Evolutionary conservation across 2,888 invertebrate species (phyloP), one percentile per base, ranked within the genome.

Genomic region (Agonopterix arenella): DNA sequence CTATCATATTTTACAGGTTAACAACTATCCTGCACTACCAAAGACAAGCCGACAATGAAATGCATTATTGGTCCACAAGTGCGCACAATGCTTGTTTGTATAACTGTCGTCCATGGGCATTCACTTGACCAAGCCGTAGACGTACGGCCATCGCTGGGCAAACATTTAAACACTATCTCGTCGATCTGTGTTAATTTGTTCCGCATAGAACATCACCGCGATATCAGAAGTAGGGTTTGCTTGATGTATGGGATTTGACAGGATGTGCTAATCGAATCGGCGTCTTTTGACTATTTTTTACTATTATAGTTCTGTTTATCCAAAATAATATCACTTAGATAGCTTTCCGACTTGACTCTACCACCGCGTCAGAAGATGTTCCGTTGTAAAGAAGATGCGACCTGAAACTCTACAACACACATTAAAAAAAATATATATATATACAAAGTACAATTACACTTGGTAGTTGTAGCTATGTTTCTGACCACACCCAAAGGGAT

Each of bases 131-230:
- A 57, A 67, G 67, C 75, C 77, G 83, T 84, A 28, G 28, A 1
- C 28, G 28, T 28, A 28, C 28, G 28, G 28, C 28, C 28, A 28
- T 28, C 28, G 84, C 84, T 84, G 68, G 70, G 47, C 51, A 47
- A 48, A 54, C 45, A 46, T 41, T 80, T 28, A 85, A 85, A 85
- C 77, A 85, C 44, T 55, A 65, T 60, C 71, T 64, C 72, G 65
- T 70, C 73, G 76, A 83, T 80, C 76, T 79, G 76, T 84, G 85
- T 84, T 83, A 80, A 82, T 84, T 84, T 82, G 81, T 80, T 80
- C 79, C 74, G 77, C 76, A 78, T 75, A 75, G 76, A 73, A 65
- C 70, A 75, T 76, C 43, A 13, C 61, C 56, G 66, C 62, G 70
- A 70, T 71, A 76, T 74, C 73, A 71, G 61, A 58, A 66, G 69